These are phyloP conservation scores for Empidonax traillii DNA, from an alignment of 2,113 vertebrate species.

Conservation along the genomic window DNA sequence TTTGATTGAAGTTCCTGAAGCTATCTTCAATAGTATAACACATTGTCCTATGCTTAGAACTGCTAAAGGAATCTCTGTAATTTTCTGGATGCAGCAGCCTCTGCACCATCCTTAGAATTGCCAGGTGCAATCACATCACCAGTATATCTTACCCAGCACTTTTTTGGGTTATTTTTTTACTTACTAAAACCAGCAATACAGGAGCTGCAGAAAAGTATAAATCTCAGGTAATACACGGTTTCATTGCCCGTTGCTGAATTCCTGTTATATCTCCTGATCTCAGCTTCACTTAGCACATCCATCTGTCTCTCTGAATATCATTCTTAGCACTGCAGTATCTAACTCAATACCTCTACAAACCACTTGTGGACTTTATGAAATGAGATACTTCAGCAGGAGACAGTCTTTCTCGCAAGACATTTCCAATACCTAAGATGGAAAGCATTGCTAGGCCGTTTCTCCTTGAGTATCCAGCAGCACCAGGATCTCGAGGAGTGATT, in stretches of 20 bases:
- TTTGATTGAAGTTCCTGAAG: not conserved
- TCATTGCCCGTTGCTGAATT: slow-evolving; percentile 12
- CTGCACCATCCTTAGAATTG: not conserved
- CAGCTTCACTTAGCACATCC: slow-evolving; percentile 12
- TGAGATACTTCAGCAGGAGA: not conserved
- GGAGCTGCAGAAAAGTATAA: slow-evolving; percentile 10
- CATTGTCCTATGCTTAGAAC: not conserved
- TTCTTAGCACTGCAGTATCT: not conserved
- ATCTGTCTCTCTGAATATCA: slow-evolving; percentile 2
- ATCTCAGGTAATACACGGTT: not conserved
- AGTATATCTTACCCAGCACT: not conserved
- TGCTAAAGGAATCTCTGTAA: not conserved
- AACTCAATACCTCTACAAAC: not conserved
- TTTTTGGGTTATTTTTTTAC: not conserved
- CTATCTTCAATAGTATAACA: not conserved
- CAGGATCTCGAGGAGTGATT: not conserved
- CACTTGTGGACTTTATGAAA: not conserved
- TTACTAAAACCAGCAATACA: not conserved
- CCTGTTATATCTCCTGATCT: not conserved
- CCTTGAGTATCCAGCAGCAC: not conserved
- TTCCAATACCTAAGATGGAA: not conserved
- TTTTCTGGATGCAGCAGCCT: not conserved
- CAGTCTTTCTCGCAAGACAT: not conserved
- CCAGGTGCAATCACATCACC: not conserved
- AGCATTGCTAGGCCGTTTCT: not conserved